Conservation (phyloP, 2,113 vertebrate species). For the Bettongia penicillata region DNA sequence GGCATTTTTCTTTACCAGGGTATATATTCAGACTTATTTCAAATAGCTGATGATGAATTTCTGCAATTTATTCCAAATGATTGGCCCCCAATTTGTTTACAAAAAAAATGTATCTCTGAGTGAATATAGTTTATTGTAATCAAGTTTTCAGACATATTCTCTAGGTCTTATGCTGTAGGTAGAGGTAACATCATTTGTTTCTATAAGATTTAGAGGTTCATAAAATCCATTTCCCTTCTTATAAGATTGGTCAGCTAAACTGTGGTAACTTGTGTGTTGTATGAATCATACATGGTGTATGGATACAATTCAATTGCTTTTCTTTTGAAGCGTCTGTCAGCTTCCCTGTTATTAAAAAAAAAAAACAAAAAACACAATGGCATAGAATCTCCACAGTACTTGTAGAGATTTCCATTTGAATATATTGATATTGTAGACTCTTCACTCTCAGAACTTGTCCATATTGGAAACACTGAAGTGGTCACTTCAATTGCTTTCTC, state of each 20-base stretch:
- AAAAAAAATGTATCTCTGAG: neutral
- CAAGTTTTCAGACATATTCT: neutral
- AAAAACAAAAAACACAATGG: neutral
- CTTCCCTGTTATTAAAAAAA: conserved; percentile 17
- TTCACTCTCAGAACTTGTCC: neutral
- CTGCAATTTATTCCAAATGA: neutral
- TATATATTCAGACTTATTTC: neutral
- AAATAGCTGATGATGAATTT: neutral
- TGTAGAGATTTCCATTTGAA: neutral
- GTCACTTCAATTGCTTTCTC: no score
- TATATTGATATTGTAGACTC: neutral
- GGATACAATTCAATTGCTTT: conserved; percentile 7
- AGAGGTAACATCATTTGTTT: neutral
- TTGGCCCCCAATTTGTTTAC: neutral
- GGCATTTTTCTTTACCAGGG: neutral
- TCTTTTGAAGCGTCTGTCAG: neutral
- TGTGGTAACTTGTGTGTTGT: no score
- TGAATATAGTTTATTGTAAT: neutral
- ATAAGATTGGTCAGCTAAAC: neutral
- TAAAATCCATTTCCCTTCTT: neutral
- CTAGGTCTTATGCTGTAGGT: neutral
- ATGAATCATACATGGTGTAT: neutral
- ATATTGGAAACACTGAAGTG: conserved; percentile 42
- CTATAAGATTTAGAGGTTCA: neutral
- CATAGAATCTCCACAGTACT: neutral